Percentiles rank a stretch among this genome's conserved stretches.
Conservation (phyloP, 2,797 vertebrate species). For the Pteronotus mesoamericanus region DNA sequence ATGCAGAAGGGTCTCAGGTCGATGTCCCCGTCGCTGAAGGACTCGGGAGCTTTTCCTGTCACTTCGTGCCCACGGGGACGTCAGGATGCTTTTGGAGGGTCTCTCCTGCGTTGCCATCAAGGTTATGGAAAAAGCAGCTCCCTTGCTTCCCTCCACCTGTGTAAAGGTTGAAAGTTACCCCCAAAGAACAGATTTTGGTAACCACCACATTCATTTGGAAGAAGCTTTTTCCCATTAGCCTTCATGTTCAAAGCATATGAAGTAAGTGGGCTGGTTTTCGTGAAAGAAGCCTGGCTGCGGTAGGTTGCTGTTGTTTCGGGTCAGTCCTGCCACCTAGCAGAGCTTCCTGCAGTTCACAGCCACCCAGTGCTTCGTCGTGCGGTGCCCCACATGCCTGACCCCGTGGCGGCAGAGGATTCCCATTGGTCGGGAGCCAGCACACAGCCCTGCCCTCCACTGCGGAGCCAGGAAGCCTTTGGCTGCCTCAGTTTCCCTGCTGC, state of each 20-base stretch:
- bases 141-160: not conserved
- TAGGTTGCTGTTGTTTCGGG: not conserved
- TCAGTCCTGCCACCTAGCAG: not conserved
- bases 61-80: rapidly evolving
- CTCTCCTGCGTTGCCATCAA: not conserved
- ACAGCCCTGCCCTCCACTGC: not conserved
- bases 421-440: rapidly evolving
- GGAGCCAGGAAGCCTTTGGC: not conserved
- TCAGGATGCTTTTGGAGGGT: rapidly evolving
- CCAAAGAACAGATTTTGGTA: not conserved
- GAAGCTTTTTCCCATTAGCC: not conserved
- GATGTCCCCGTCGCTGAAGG: not conserved
- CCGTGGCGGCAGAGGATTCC: rapidly evolving
- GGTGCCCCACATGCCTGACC: not conserved
- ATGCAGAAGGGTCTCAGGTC: not conserved
- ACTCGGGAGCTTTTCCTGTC: not conserved
- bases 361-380: rapidly evolving
- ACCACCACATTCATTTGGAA: not conserved
- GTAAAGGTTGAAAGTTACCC: not conserved
- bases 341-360: not conserved
- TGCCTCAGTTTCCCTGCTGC: not conserved
- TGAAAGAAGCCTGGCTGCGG: not conserved
- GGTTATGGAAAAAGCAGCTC: not conserved
- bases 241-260: not conserved
- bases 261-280: not conserved